A percentile compares a stretch with the other conserved stretches of the same genome.
Conservation (phyloP, 2,113 vertebrate genomes). For the Etheostoma cragini region DNA sequence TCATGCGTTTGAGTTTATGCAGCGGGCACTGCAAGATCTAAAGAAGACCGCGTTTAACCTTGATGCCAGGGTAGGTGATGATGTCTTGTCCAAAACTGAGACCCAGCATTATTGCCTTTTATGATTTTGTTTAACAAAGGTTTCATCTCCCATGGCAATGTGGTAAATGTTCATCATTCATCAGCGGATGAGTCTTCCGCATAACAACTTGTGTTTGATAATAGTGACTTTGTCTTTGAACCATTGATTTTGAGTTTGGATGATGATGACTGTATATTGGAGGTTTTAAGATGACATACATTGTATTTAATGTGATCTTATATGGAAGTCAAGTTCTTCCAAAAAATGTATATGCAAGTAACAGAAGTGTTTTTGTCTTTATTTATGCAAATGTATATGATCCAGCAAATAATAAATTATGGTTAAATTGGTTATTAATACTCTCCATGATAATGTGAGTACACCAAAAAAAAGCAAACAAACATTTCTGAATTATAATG, state of each 20-base stretch:
- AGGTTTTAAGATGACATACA: not conserved
- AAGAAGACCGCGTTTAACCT: conserved; percentile 93
- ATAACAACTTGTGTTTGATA: not conserved
- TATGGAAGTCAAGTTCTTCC: not conserved
- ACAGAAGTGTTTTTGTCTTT: not conserved
- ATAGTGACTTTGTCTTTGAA: not conserved
- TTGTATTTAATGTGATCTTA: not conserved
- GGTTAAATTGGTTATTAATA: not conserved
- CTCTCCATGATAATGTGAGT: not conserved
- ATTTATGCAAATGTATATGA: not conserved
- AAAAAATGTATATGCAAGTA: not conserved
- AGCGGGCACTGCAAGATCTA: conserved; percentile 95
- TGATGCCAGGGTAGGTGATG: conserved; percentile 88
- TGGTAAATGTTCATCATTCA: conserved; percentile 1
- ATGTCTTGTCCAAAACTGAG: not conserved
- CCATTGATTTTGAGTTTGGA: not conserved
- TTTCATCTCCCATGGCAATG: not conserved
- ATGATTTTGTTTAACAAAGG: not conserved
- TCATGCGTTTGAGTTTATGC: conserved; percentile 98
- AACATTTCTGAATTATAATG: not conserved
- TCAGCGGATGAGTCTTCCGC: not conserved
- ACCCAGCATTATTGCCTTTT: not conserved
- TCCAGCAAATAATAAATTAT: not conserved
- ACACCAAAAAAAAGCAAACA: not conserved
- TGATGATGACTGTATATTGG: not conserved